Evolutionary conservation across 2,888 invertebrate species (phyloP), one percentile per base, ranked within the genome.

Genomic region (Archips xylosteana): DNA sequence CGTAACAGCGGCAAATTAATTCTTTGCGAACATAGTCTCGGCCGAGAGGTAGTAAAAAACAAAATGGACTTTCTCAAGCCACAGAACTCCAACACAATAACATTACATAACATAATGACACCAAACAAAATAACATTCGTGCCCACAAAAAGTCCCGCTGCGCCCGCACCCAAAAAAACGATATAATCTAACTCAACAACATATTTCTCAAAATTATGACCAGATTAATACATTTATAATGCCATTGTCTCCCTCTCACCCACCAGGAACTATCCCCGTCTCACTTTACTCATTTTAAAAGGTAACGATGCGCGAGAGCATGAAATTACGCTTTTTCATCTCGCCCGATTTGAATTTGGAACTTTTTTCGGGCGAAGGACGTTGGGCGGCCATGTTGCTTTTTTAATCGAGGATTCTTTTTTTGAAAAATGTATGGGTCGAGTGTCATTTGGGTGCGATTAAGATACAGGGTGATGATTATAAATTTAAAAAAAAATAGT

Each of bases 301-400:
- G 88, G 87, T 89, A 90, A 88, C 89, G 83, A 87, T 86, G 89
- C 84, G 85, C 89, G 90, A 90, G 88, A 87, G 90, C 91, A 90
- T 88, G 90, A 89, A 93, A 94, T 93, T 92, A 92, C 88, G 90
- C 91, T 92, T 91, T 92, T 92, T 92, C 89, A 86, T 90, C 91
- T 91, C 91, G 90, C 86, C 91, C 59, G 59, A 71, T 75, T 77
- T 75, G 76, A 77, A 78, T 70, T 75, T 57, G 59, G 75, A 64
- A 72, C 60, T 54, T 77, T 76, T 75, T 72, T 80, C 74, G 60
- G 75, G 42, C 70, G 66, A 75, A 78, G 77, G 78, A 63, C 78
- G 77, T 76, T 76, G 78, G 77, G 79, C 82, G 80, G 81, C 79
- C 81, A 78, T 81, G 74, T 79, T 77, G 73, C 67, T 75, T 76